These are phyloP conservation scores for Hipposideros larvatus DNA, from an alignment of 2,797 vertebrate species.

Conservation along the genomic window DNA sequence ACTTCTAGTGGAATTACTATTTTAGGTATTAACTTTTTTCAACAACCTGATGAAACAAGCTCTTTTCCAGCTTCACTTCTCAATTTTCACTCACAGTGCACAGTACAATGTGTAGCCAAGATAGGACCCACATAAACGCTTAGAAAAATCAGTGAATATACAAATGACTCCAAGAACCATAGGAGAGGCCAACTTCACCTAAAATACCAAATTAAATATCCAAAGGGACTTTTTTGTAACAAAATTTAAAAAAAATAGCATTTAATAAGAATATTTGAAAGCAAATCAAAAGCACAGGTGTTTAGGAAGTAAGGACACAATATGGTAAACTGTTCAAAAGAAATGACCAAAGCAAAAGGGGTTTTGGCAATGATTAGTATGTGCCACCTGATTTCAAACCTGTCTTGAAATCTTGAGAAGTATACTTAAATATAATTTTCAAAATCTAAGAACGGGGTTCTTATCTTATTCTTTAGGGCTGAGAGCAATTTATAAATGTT, in stretches of 20 bases:
- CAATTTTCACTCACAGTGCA: background rate
- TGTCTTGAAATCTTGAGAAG: slow-evolving; percentile 34
- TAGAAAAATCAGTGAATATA: background rate
- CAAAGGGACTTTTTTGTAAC: background rate
- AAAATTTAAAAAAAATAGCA: background rate
- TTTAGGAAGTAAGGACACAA: slow-evolving; percentile 7
- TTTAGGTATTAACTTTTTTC: background rate
- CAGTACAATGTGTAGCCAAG: background rate
- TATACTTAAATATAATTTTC: slow-evolving; percentile 1
- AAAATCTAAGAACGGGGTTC: slow-evolving; percentile 7
- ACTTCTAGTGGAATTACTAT: background rate
- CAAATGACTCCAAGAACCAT: background rate
- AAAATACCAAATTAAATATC: slow-evolving; percentile 11
- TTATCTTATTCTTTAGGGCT: slow-evolving; percentile 35
- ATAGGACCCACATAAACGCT: background rate
- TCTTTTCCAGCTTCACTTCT: background rate
- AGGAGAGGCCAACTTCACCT: background rate
- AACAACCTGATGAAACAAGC: background rate
- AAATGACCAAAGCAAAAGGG: slow-evolving; percentile 2
- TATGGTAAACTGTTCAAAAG: background rate
- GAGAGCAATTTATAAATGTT: slow-evolving; percentile 39
- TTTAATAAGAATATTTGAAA: background rate
- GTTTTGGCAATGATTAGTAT: background rate
- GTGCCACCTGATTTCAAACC: background rate
- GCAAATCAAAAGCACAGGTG: background rate